phyloP scores from a whole-genome alignment of 2,113 vertebrate genomes.

The Eolophus roseicapilla region DNA sequence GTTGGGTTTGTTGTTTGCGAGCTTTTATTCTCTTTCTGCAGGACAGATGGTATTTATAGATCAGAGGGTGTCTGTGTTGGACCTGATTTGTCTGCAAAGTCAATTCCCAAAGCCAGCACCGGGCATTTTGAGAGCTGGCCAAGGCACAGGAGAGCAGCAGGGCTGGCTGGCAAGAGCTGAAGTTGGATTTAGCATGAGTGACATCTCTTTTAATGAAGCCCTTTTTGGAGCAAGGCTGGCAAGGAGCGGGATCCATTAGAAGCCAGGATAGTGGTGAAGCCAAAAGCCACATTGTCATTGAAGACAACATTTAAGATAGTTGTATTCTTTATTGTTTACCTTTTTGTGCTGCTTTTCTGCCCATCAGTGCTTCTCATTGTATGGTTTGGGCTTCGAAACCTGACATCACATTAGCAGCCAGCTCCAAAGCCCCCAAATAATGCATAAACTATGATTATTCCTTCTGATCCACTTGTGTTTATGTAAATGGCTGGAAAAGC shows the following conservation, averaged over 20 bases:
- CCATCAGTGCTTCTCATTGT: not conserved
- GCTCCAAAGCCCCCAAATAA: slow-evolving; percentile 50
- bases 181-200: slow-evolving; percentile 17
- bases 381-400: slow-evolving; percentile 1
- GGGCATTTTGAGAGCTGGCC: not conserved
- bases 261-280: not conserved
- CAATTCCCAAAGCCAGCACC: not conserved
- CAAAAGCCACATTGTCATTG: not conserved
- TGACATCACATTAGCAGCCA: not conserved
- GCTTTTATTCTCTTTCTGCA: not conserved
- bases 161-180: not conserved
- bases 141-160: not conserved
- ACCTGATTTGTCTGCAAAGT: not conserved
- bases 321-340: slow-evolving; percentile 55
- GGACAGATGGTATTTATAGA: slow-evolving; percentile 41
- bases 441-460: slow-evolving; percentile 50
- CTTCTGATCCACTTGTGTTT: slow-evolving; percentile 72
- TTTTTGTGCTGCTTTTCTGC: not conserved
- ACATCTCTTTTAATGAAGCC: slow-evolving; percentile 35
- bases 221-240: slow-evolving; percentile 1
- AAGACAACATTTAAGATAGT: not conserved
- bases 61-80: not conserved
- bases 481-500: slow-evolving; percentile 77
- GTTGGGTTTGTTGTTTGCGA: not conserved
- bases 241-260: slow-evolving; percentile 42